Base-by-base conservation (phyloP, 2,888 invertebrate genomes). In the Neuroscelio doddi region DNA sequence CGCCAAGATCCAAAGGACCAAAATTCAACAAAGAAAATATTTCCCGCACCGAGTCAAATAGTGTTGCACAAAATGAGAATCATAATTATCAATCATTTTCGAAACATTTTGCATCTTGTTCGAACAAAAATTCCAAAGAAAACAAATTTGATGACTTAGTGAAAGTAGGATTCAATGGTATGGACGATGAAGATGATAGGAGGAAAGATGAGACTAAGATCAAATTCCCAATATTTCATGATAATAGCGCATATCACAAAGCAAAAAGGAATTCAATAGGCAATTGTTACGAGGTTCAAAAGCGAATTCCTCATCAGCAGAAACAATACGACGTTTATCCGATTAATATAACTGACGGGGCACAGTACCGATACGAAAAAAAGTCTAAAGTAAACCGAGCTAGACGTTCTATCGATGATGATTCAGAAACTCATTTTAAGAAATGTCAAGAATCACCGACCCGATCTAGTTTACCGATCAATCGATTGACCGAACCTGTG, bases 21-120 rank as follows among this genome's bases (percentile, higher is more conserved):
- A 74, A 72, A 8, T 56, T 56, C 10, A 49, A 56, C 38, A 62
- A 59, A 64, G 53, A 58, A 26, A 69, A 64, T 29, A 45, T 26
- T 10, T 53, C 26, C 14, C 41, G 39, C 17, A 14, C 7, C n/a
- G 12, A 50, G 8, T 7, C 14, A 4, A 57, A 50, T 16, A 10
- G 7, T 1, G 26, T 46, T 7, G n/a, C 53, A 3, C 53, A 30
- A 32, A 5, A 49, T 41, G 51, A 69, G 9, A 64, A 74, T 44
- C 44, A 72, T 0, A 78, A 79, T 61, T 77, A 79, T 50, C 74
- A 79, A 24, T 73, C 76, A 0, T 79, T 78, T 29, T 77, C 79
- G 53, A 80, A 80, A 9, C 77, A 78, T 21, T 77, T 79, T 15
- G 73, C 57, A 4, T 57, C 66, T 1, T 66, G 64, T 38, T 51